Evolutionary conservation across 2,113 vertebrate genomes (phyloP), one percentile per base, ranked within the genome.

Genomic region (Brachyhypopomus gauderio): DNA sequence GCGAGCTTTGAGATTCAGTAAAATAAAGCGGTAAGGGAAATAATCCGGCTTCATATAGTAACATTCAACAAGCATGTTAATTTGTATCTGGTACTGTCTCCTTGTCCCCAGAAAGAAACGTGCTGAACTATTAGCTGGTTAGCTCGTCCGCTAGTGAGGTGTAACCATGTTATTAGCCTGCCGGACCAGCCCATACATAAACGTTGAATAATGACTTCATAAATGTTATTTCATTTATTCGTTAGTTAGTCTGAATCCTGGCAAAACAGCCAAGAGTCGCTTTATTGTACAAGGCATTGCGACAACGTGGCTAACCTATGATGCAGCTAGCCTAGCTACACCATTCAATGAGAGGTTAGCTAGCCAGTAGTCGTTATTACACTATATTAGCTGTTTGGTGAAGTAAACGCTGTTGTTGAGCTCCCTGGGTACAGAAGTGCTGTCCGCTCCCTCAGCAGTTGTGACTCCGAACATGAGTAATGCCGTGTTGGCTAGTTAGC

Each of bases 11-110:
- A 12, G 3, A 2, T 48, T 25, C n/a, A 4, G 72, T 27, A 52
- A 11, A 14, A 38, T 19, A 41, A 75, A 23, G 30, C 56, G 79
- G 72, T 75, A 66, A 75, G 72, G 55, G 11, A 30, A 41, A 3
- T 0, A 4, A 38, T 19, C 11, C 14, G 4, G 30, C 9, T 3
- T 41, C 14, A 9, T 12, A 30, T 30, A 30, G 0, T 3, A 19
- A 4, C 52, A 14, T 52, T 52, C 45, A 45, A 45, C 30, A 45
- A 45, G 45, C 45, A 11, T 52, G 5, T 20, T 38, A 0, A 7
- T 22, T 27, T 63, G 52, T 36, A 27, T 17, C 17, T 3, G 63
- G 52, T 27, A 17, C 63, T 14, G 11, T 27, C 9, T 36, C 4
- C 0, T 69, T 36, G 1, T 2, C 4, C 9, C 3, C 23, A 56